Conservation (phyloP, 1,140 invertebrate species). For the Sarcophaga peregrina region DNA sequence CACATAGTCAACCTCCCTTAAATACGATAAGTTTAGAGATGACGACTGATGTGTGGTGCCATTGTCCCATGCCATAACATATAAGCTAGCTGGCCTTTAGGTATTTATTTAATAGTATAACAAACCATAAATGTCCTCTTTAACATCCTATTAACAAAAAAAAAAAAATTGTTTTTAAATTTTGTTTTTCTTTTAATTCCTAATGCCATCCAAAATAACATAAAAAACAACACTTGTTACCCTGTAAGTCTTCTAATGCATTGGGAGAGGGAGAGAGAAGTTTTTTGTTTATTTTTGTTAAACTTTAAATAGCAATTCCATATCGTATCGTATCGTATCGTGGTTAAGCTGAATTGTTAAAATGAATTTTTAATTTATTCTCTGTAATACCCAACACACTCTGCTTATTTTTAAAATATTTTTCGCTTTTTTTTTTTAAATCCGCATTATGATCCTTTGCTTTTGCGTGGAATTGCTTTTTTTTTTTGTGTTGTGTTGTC, state of each 20-base stretch:
- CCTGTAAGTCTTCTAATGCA: not conserved
- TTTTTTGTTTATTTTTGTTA: not conserved
- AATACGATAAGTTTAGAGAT: not conserved
- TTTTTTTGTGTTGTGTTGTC: too few species aligned
- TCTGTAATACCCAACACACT: conserved; percentile 32
- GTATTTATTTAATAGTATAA: conserved; percentile 42
- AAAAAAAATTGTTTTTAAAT: conserved; percentile 3
- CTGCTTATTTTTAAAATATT: not conserved
- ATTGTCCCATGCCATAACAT: not conserved
- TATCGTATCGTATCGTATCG: conserved; percentile 2
- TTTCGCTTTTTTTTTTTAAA: not conserved
- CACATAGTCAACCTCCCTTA: conserved; percentile 17
- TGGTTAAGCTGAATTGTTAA: not conserved
- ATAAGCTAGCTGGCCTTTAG: conserved; percentile 30
- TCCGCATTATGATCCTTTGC: too few species aligned
- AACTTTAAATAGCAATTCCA: conserved; percentile 17
- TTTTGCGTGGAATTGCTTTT: too few species aligned
- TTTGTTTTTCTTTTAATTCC: too few species aligned
- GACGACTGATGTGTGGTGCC: not conserved
- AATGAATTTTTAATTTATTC: conserved; percentile 39
- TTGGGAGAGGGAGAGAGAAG: not conserved
- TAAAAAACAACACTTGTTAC: conserved; percentile 28
- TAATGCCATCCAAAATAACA: not conserved
- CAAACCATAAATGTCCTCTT: conserved; percentile 42
- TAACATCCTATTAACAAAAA: conserved; percentile 38